Evolutionary conservation across 2,797 vertebrate genomes (phyloP), one percentile per base, ranked within the genome.

Genomic region (Odontamblyopus rebecca): DNA sequence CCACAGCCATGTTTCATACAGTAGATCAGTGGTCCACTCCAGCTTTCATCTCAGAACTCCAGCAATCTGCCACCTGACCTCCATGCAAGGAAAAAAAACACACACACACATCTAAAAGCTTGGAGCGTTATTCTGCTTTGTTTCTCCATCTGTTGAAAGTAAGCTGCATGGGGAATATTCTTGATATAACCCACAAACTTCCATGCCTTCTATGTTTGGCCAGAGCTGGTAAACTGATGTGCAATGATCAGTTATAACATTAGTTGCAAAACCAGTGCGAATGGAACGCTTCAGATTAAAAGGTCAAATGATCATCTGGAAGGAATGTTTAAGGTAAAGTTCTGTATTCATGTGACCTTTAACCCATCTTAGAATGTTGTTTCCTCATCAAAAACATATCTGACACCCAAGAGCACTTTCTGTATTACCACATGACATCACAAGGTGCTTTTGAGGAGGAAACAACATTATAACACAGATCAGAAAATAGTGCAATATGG

Each of bases 11-110:
- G 78, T 19, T 30, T 74, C 66, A 75, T 78, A 77, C 83, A 83
- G 81, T 74, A 84, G 86, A 91, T 89, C 86, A 81, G 82, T 82
- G 74, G 72, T 89, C 84, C 80, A 81, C 74, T 80, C 65, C 73
- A 3, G 75, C 88, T 92, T 91, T 92, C 84, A 92, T 93, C 89
- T 91, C 80, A 66, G 78, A 79, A 65, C 84, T 86, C 69, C 75
- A 84, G 78, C 81, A 65, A 87, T 85, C 86, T 85, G 82, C 84
- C 88, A 90, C 85, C 84, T 89, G 87, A 78, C 84, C 87, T 84
- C 73, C 29, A 50, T 76, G 82, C 82, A 79, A 38, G 18, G 18
- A 61, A 61, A 61, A 61, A 32, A 48, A 15, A 48, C 16, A 48
- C 15, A 51, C 83, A 83, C n/a, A 74, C 69, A 81, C 79, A 85